Base-by-base conservation (phyloP, 2,113 vertebrate species). In the Rhinoderma darwinii region DNA sequence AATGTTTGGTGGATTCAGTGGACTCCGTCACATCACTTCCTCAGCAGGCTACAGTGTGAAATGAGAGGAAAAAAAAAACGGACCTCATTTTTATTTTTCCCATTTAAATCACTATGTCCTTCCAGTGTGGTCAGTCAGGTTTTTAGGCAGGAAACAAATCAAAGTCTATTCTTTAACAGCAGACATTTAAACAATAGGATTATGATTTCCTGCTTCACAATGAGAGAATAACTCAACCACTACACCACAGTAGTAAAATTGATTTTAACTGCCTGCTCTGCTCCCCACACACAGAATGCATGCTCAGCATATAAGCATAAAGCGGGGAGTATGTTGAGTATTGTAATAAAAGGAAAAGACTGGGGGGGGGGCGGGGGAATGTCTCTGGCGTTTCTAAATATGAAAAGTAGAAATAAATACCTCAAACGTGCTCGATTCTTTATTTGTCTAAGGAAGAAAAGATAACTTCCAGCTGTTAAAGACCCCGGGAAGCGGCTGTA, bases 281-380 rank as follows among this genome's bases (percentile, higher is more conserved):
- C 84, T 80, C 47, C 77, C 85, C 85, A 82, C 77, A 81, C 77
- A 87, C 78, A 87, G 35, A 82, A 32, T 87, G 85, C 85, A 87
- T 44, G 66, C 68, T 87, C 85, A 87, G 85, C 77, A 87, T 81
- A 72, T n/a, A n/a, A n/a, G n/a, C n/a, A 81, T 37, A 81, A 41
- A 86, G 68, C 6, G 7, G 63, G 66, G 77, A 17, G 44, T 56
- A 87, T 37, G 20, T 73, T 43, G 47, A 44, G 70, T 44, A 73
- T 50, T 86, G 44, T 86, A 81, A 86, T 81, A 81, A 86, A 86
- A 27, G 25, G 14, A 50, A 72, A 70, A 41, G 30, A 39, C 0
- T 5, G 50, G 43, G 63, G 63, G n/a, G n/a, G n/a, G 50, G 54
- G 82, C 61, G 51, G n/a, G n/a, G n/a, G n/a, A n/a, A n/a, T 37